Conservation (phyloP, 1,140 invertebrate genomes). For the Pogonus chalceus region DNA sequence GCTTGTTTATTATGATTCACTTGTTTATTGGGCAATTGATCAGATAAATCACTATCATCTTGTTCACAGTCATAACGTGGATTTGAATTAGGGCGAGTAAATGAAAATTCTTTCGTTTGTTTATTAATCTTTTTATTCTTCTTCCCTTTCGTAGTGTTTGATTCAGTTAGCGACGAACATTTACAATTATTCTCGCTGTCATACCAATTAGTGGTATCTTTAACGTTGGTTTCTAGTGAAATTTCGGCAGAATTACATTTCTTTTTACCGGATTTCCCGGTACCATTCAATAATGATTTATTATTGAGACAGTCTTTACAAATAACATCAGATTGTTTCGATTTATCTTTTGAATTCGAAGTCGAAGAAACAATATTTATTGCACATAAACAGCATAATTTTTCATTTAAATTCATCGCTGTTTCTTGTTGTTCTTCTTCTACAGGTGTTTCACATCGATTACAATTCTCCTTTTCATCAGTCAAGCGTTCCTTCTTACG, state of each 20-base stretch:
- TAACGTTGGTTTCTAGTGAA: no score
- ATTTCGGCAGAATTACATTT: background rate
- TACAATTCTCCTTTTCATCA: constrained; percentile 22
- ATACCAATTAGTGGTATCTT: no score
- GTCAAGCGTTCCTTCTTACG: constrained; percentile 55
- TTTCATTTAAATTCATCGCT: constrained; percentile 13
- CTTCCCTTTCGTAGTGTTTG: background rate
- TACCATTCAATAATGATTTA: background rate
- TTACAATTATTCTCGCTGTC: no score
- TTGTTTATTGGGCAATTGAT: background rate
- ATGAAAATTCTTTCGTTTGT: no score
- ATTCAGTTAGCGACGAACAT: background rate
- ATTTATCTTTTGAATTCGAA: background rate
- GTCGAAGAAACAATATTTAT: background rate
- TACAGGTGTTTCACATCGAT: constrained; percentile 17
- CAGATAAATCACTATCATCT: constrained; percentile 3
- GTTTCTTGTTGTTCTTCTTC: constrained; percentile 15
- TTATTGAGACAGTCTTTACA: constrained; percentile 1
- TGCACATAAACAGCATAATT: constrained; percentile 3
- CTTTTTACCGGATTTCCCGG: background rate
- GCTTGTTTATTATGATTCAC: background rate
- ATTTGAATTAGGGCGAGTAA: background rate
- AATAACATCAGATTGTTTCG: background rate
- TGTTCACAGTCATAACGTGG: constrained; percentile 10
- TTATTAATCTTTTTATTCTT: background rate